Evolutionary conservation across 1,140 invertebrate species (phyloP).

Genomic region (Lanistes nyassanus): DNA sequence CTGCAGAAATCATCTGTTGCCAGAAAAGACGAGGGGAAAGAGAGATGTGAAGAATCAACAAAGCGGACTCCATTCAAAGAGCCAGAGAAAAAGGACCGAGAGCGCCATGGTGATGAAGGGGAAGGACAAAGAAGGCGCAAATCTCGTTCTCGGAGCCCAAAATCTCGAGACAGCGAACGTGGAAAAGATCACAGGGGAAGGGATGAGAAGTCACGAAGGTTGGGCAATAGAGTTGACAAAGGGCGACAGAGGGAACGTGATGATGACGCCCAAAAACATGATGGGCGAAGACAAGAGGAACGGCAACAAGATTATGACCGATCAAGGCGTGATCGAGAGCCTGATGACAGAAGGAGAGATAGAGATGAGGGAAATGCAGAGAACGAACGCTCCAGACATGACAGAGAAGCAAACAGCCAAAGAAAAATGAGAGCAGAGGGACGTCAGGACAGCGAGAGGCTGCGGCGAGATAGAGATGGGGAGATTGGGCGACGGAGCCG

Average conservation of each 20-base stretch:
- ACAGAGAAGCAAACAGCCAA: slow-evolving; percentile 20
- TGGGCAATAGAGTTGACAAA: too few species aligned
- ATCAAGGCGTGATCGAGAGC: too few species aligned
- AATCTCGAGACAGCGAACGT: neutral
- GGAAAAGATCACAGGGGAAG: too few species aligned
- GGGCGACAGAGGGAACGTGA: too few species aligned
- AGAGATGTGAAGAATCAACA: neutral
- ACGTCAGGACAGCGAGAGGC: neutral
- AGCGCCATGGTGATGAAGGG: neutral
- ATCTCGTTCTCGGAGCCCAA: neutral
- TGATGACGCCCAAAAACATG: too few species aligned
- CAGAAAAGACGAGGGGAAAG: neutral
- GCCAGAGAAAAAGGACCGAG: too few species aligned
- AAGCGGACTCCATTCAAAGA: too few species aligned
- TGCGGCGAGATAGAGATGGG: neutral
- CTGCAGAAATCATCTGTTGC: neutral
- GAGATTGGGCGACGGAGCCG: neutral
- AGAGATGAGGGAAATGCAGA: slow-evolving; percentile 26
- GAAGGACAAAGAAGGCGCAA: neutral
- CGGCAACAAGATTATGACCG: too few species aligned
- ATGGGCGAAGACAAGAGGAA: too few species aligned
- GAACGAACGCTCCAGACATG: slow-evolving; percentile 10
- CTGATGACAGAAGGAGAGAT: slow-evolving; percentile 24
- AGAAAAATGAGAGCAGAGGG: slow-evolving; percentile 22
- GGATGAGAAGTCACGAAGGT: too few species aligned